Conservation (phyloP, 1,140 invertebrate species). For the Diabrotica virgifera region DNA sequence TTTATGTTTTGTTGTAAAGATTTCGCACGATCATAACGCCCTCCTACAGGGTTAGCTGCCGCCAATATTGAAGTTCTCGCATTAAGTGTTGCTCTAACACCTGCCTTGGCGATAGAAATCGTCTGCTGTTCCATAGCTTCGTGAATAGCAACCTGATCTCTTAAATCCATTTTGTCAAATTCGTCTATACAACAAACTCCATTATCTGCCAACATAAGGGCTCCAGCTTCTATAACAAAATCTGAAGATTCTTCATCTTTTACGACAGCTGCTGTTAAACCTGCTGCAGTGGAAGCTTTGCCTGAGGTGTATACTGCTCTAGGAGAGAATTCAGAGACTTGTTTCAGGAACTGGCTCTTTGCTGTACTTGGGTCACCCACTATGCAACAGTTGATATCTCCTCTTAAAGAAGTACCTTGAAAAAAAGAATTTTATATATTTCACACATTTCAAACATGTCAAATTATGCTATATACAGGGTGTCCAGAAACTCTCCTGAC, state of each 20-base stretch:
- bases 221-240: constrained; percentile 99
- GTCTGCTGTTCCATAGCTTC: constrained; percentile 99
- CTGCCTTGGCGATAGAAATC: constrained; percentile 97
- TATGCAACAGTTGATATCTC: constrained; percentile 97
- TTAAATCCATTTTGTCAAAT: constrained; percentile 99
- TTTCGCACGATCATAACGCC: constrained; percentile 92
- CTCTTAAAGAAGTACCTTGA: constrained; percentile 72
- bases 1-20: constrained; percentile 94
- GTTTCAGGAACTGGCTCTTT: constrained; percentile 96
- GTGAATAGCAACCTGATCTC: constrained; percentile 98
- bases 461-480: too few species aligned
- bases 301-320: constrained; percentile 98
- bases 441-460: too few species aligned
- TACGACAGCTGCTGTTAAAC: constrained; percentile 96
- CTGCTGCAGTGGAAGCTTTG: constrained; percentile 96
- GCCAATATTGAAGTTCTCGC: constrained; percentile 97
- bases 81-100: constrained; percentile 97
- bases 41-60: constrained; percentile 97
- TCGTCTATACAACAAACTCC: constrained; percentile 99
- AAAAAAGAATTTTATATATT: background rate
- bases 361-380: constrained; percentile 99
- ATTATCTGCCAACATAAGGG: constrained; percentile 98
- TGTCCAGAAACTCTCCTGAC: too few species aligned
- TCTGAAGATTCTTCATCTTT: constrained; percentile 96
- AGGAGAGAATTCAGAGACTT: constrained; percentile 91